phyloP scores from a whole-genome alignment of 2,797 vertebrate species.

The Pachyuromys duprasi region DNA sequence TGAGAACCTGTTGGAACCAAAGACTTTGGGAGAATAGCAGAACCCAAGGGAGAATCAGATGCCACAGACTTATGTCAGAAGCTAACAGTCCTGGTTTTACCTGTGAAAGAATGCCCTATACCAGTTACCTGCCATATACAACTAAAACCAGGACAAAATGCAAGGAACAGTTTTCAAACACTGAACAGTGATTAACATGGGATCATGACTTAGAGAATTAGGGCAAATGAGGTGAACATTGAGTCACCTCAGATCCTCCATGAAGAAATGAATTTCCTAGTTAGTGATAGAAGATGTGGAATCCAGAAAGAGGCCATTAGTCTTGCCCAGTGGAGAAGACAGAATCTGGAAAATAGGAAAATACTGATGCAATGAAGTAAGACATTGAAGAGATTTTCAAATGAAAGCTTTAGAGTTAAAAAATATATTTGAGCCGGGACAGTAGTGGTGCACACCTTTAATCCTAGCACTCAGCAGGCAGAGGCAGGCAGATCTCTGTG shows the following conservation, averaged over 20 bases:
- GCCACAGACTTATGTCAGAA: background rate
- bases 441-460: no score
- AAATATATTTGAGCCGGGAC: background rate
- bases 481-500: no score
- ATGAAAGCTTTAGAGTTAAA: slow-evolving; percentile 2
- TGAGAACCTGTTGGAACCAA: background rate
- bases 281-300: background rate
- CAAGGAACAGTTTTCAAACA: background rate
- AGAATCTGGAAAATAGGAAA: background rate
- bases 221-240: background rate
- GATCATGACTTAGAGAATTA: background rate
- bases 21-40: background rate
- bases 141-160: background rate
- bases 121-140: background rate
- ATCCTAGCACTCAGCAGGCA: no score
- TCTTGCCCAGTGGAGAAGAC: background rate
- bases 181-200: background rate
- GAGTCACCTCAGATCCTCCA: background rate
- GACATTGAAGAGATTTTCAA: background rate
- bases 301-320: background rate
- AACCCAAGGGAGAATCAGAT: background rate
- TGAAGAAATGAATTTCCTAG: background rate
- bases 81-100: background rate
- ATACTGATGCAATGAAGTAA: background rate
- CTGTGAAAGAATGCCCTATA: background rate